Evolutionary conservation across 1,140 invertebrate species (phyloP).

Genomic region (Macrobrachium nipponense): DNA sequence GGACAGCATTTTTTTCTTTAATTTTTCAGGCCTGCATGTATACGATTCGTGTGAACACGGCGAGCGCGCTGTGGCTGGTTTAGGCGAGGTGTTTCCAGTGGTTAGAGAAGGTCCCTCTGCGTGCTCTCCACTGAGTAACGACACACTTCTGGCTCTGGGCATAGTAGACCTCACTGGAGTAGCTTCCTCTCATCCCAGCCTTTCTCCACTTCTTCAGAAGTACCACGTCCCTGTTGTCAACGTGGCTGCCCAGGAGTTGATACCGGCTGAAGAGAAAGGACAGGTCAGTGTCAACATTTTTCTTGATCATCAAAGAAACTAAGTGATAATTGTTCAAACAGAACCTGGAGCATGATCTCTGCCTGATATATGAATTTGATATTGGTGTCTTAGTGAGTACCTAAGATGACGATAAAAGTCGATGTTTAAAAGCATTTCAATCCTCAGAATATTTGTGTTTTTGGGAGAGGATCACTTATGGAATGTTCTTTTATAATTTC

Average conservation of each 20-base stretch:
- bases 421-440: too few species aligned
- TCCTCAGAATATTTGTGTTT: too few species aligned
- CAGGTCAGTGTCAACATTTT: constrained; percentile 59
- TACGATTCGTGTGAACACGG: constrained; percentile 46
- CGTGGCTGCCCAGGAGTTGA: constrained; percentile 52
- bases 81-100: constrained; percentile 52
- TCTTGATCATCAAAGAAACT: neutral
- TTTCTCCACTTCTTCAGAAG: constrained; percentile 52
- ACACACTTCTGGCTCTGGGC: constrained; percentile 37
- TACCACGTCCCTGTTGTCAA: constrained; percentile 64
- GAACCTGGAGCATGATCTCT: too few species aligned
- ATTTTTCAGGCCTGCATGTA: constrained; percentile 42
- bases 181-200: constrained; percentile 23
- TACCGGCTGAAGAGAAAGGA: constrained; percentile 65
- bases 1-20: neutral
- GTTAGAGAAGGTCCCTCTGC: constrained; percentile 41
- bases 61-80: constrained; percentile 16
- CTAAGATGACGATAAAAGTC: too few species aligned
- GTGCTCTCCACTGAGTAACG: constrained; percentile 26
- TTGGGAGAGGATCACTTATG: too few species aligned
- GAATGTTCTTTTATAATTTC: too few species aligned
- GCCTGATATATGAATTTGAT: too few species aligned
- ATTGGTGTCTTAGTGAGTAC: too few species aligned
- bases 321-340: too few species aligned
- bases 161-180: constrained; percentile 44